A percentile compares a stretch with the other conserved stretches of the same genome.
Conservation (phyloP, 2,797 vertebrate species). For the Enteromius unitaeniatus region DNA sequence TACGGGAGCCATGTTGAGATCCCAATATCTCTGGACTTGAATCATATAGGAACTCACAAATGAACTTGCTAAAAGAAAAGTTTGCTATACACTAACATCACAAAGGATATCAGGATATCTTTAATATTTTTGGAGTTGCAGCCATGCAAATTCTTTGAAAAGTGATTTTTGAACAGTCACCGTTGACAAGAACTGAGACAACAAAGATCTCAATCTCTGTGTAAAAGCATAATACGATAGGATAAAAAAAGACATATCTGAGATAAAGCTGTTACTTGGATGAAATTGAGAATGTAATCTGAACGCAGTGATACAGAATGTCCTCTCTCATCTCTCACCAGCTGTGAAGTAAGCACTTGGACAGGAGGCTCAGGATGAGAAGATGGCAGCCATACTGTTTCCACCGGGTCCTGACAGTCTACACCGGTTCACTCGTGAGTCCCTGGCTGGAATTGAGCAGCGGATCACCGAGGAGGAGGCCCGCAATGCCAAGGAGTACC, state of each 20-base stretch:
- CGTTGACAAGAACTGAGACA: background rate
- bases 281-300: background rate
- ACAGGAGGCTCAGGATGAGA: constrained; percentile 98
- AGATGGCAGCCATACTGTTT: constrained; percentile 97
- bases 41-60: background rate
- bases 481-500: constrained; percentile 81
- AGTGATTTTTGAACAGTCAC: background rate
- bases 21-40: background rate
- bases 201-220: background rate
- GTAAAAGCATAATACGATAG: background rate
- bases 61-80: background rate
- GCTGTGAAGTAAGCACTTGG: constrained; percentile 82
- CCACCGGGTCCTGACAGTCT: constrained; percentile 97
- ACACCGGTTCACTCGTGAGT: constrained; percentile 97
- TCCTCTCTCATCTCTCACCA: constrained; percentile 55
- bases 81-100: background rate
- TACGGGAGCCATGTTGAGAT: background rate
- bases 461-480: constrained; percentile 87
- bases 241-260: background rate
- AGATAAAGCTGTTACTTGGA: background rate
- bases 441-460: constrained; percentile 96
- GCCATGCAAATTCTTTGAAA: background rate
- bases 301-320: background rate
- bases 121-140: background rate
- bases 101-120: background rate